These are phyloP conservation scores for Lycocerus yunnanus DNA, from an alignment of 2,888 invertebrate species.

Conservation along the genomic window DNA sequence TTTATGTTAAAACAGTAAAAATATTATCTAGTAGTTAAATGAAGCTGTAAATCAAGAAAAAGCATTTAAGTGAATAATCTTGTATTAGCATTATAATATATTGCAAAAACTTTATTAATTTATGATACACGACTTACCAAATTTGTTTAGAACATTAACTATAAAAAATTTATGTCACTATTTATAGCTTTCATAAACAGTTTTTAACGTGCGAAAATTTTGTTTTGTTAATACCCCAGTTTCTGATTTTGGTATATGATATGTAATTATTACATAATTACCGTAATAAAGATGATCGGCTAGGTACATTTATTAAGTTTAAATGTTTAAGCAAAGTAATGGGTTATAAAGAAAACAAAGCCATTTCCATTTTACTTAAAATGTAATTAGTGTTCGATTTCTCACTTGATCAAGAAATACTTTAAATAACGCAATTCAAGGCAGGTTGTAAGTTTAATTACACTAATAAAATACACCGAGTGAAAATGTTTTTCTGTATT, in stretches of 20 bases:
- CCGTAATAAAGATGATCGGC: neutral
- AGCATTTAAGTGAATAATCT: neutral
- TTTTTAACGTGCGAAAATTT: neutral
- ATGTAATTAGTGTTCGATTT: constrained; percentile 8
- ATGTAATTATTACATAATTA: neutral
- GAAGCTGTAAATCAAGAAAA: neutral
- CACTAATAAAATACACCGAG: constrained; percentile 29
- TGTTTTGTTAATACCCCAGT: neutral
- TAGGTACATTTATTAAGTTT: neutral
- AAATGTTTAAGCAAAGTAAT: neutral
- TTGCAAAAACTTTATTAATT: neutral
- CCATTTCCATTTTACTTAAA: neutral
- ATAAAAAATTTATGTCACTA: constrained; percentile 4
- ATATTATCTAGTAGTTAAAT: neutral
- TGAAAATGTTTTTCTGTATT: constrained; percentile 23
- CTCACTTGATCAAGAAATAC: constrained; percentile 6
- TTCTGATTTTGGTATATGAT: neutral
- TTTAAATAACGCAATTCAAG: constrained; percentile 15
- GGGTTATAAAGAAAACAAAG: neutral
- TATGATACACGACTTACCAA: neutral
- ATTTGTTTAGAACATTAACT: neutral
- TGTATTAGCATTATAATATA: neutral
- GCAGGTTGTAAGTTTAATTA: constrained; percentile 25
- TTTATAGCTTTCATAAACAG: constrained; percentile 6
- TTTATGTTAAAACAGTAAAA: neutral